phyloP scores from a whole-genome alignment of 2,113 vertebrate genomes.

The Ploceus nigricollis region DNA sequence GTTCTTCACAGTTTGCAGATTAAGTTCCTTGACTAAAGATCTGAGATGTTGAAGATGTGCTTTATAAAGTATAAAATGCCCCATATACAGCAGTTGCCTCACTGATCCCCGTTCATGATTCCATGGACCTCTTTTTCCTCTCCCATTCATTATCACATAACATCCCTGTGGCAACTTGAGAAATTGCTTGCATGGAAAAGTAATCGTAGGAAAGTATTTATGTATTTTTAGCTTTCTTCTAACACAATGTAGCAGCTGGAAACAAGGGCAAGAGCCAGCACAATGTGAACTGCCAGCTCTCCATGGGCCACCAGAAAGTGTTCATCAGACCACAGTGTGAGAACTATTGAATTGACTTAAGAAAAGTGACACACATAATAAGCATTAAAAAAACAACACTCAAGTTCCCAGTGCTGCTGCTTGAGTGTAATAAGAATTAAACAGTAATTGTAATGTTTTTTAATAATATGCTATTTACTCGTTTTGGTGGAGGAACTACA shows the following conservation, averaged over 20 bases:
- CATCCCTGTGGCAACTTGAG: background rate
- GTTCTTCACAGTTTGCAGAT: background rate
- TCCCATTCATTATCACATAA: background rate
- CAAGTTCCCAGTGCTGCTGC: conserved; percentile 4
- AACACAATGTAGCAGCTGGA: conserved; percentile 58
- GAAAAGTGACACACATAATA: conserved; percentile 12
- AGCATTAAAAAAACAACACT: background rate
- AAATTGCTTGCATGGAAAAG: conserved; percentile 50
- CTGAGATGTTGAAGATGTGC: background rate
- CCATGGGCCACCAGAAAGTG: conserved; percentile 36
- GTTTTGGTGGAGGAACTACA: background rate
- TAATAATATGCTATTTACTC: background rate
- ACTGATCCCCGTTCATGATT: background rate
- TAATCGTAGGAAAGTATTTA: conserved; percentile 27
- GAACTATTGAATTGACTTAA: conserved; percentile 6
- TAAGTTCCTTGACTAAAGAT: background rate
- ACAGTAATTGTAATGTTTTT: background rate
- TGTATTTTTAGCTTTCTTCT: conserved; percentile 62
- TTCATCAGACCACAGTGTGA: conserved; percentile 36
- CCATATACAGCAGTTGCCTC: background rate
- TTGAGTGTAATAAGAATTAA: background rate
- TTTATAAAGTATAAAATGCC: background rate
- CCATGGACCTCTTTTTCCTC: background rate
- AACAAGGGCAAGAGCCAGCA: conserved; percentile 45
- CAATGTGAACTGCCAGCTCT: conserved; percentile 34